Base-by-base conservation (phyloP, 2,888 invertebrate species). In the Diploptera punctata region DNA sequence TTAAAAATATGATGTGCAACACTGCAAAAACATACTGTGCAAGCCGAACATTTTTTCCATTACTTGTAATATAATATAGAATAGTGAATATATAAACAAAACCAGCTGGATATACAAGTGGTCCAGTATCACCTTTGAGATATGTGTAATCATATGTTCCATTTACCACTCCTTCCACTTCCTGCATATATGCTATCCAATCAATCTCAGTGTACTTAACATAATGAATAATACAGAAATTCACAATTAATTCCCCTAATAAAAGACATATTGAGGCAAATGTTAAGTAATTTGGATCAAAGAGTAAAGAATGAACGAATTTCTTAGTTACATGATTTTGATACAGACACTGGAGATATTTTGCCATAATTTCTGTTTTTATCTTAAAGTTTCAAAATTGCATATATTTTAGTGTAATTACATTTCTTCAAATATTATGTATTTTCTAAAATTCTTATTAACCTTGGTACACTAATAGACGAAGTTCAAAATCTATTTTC, bases 111-210 rank as follows among this genome's bases (percentile, higher is more conserved):
- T 99, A 99, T 1, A 97, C 97, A 65, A 99, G 85, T 0, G 99
- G 99, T 18, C 99, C 99, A 0, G 99, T 99, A 80, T 98, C 97
- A 68, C 99, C 99, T 83, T 90, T 92, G 10, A 99, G 87, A 78
- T 92, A 82, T 68, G 90, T 88, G 85, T 99, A 99, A 84, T 99
- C 95, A 70, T 90, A 87, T 0, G 98, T 98, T 67, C 99, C 99
- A 87, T 99, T 99, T 61, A 97, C 80, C 81, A 98, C 94, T 57
- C 98, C 97, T 85, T 97, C 98, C 73, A 99, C 94, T 86, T 99
- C 98, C 85, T 99, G 98, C 99, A 99, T 99, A 81, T 99, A 99
- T 0, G 99, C 98, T 76, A 89, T 90, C 99, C 99, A 99, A 82
- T 99, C 99, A 77, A 99, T 99, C 87, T 99, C 99, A 0, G 99